phyloP scores from a whole-genome alignment of 2,113 vertebrate species.

The Lanius collurio region DNA sequence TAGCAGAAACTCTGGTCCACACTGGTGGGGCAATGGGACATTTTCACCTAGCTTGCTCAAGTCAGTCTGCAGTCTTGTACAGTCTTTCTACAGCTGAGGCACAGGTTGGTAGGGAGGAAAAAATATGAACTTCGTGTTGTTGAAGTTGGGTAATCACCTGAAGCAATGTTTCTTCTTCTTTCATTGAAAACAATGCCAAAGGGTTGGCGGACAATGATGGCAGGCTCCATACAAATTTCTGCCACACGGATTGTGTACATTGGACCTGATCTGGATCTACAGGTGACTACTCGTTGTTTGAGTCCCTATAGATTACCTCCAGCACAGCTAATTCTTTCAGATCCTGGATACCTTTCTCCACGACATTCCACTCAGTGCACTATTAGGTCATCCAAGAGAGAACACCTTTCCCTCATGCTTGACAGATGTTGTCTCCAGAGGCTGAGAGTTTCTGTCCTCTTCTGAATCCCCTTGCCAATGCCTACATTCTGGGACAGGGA shows the following conservation, averaged over 20 bases:
- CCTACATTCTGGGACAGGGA: neutral
- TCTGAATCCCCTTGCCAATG: neutral
- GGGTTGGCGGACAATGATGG: neutral
- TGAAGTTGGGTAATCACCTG: neutral
- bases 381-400: neutral
- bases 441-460: neutral
- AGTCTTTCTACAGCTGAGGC: neutral
- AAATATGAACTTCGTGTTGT: neutral
- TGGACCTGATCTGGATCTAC: neutral
- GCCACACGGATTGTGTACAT: neutral
- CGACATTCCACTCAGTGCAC: neutral
- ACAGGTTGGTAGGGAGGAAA: neutral
- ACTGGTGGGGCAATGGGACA: too few relatives aligned
- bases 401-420: neutral
- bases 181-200: neutral
- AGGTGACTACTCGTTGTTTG: too few relatives aligned
- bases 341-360: neutral
- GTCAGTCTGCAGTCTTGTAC: neutral
- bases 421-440: neutral
- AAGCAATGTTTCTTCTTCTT: neutral
- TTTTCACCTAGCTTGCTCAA: neutral
- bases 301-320: neutral
- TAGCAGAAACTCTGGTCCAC: neutral
- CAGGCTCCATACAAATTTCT: neutral
- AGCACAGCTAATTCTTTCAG: neutral